phyloP scores from a whole-genome alignment of 2,113 vertebrate species.

The Microcebus ravelobensis region DNA sequence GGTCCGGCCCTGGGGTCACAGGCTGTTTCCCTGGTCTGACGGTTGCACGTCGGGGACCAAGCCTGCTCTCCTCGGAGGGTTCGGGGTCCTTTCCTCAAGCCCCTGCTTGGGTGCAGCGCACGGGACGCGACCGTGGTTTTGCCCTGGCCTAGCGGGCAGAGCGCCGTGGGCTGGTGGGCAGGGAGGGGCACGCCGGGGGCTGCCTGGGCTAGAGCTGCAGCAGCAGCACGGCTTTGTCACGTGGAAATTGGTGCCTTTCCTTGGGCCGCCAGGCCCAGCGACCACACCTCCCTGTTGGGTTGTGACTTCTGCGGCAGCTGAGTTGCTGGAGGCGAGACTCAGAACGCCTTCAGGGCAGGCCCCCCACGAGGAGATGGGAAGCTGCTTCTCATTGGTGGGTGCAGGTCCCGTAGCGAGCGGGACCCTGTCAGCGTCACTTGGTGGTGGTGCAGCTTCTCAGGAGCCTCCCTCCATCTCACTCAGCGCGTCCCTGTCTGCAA shows the following conservation, averaged over 20 bases:
- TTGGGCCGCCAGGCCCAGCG: background rate
- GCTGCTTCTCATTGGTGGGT: background rate
- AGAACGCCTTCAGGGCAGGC: background rate
- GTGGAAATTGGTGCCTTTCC: fast-evolving
- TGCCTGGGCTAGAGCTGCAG: no score
- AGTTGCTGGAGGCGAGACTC: no score
- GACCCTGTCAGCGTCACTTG: no score
- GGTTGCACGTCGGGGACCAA: background rate
- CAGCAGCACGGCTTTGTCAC: background rate
- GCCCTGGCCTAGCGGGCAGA: background rate
- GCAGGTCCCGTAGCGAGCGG: fast-evolving
- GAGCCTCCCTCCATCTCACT: background rate
- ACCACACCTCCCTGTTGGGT: fast-evolving
- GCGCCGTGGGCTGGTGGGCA: background rate
- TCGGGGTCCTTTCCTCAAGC: background rate
- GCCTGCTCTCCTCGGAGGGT: no score
- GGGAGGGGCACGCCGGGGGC: background rate
- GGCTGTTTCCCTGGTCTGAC: background rate
- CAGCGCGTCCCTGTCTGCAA: fast-evolving
- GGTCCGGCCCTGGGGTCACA: background rate
- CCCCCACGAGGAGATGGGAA: background rate
- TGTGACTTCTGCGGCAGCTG: background rate
- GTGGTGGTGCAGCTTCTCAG: background rate
- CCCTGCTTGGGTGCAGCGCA: no score
- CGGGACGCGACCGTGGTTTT: background rate